Conservation (phyloP, 2,888 invertebrate species). For the Lydus trimaculatus region DNA sequence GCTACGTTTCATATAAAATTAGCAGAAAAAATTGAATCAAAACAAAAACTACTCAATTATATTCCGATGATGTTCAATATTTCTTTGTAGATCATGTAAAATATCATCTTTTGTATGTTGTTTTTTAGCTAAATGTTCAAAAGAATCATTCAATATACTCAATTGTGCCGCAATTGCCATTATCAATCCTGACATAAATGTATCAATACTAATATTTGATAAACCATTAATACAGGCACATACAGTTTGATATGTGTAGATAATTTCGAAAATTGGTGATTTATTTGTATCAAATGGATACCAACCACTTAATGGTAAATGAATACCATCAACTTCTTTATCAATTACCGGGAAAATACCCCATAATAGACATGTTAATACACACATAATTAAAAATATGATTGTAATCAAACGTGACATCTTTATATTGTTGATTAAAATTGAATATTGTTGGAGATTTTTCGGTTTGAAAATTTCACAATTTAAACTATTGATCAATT, state of each 20-base stretch:
- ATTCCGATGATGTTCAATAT: slow-evolving; percentile 32
- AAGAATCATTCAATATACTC: slow-evolving; percentile 58
- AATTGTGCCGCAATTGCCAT: slow-evolving; percentile 56
- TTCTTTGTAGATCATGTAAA: slow-evolving; percentile 14
- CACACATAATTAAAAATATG: slow-evolving; percentile 42
- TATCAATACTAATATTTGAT: slow-evolving; percentile 63
- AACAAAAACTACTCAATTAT: slow-evolving; percentile 40
- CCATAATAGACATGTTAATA: slow-evolving; percentile 50
- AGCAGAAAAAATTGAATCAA: too few relatives aligned
- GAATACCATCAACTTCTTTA: slow-evolving; percentile 1
- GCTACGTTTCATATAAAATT: too few relatives aligned
- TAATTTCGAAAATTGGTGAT: slow-evolving; percentile 60
- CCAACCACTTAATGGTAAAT: slow-evolving; percentile 53
- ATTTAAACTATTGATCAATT: slow-evolving; percentile 34
- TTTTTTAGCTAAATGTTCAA: slow-evolving; percentile 42
- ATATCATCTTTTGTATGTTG: not conserved
- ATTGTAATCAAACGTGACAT: slow-evolving; percentile 41
- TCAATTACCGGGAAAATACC: slow-evolving; percentile 52
- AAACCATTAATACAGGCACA: slow-evolving; percentile 61
- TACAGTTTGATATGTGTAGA: slow-evolving; percentile 62
- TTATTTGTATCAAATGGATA: slow-evolving; percentile 61
- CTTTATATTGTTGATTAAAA: slow-evolving; percentile 40
- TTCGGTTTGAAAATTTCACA: slow-evolving; percentile 45
- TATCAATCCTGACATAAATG: slow-evolving; percentile 34
- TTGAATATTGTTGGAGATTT: slow-evolving; percentile 38